A percentile compares a stretch with the other conserved stretches of the same genome.
Conservation (phyloP, 2,888 invertebrate species). For the Lepidocyrtoides sp. region DNA sequence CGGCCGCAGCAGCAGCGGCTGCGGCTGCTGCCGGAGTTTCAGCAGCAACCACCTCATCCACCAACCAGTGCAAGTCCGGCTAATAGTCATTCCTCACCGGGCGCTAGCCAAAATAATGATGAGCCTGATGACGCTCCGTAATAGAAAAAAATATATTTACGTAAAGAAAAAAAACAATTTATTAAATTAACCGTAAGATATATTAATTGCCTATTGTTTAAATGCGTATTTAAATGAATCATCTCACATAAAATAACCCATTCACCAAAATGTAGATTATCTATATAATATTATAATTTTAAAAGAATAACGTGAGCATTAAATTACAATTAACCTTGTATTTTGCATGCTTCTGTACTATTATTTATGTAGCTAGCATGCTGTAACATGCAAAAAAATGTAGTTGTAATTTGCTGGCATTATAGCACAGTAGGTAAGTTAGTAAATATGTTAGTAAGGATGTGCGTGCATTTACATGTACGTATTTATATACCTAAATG, state of each 20-base stretch:
- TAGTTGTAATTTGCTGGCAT: no score
- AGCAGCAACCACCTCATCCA: conserved; percentile 57
- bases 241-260: conserved; percentile 3
- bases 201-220: conserved; percentile 14
- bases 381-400: no score
- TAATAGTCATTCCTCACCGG: conserved; percentile 84
- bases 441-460: background rate
- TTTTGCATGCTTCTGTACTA: no score
- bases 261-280: no score
- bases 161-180: conserved; percentile 11
- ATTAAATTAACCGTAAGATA: conserved; percentile 5
- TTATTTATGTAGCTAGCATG: no score
- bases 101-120: conserved; percentile 78
- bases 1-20: conserved; percentile 12
- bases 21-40: conserved; percentile 24
- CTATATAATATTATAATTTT: no score
- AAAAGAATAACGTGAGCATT: no score
- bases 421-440: background rate
- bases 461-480: no score
- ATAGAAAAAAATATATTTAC: conserved; percentile 15
- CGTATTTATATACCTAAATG: no score
- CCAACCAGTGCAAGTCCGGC: conserved; percentile 84
- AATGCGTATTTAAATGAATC: background rate
- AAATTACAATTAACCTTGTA: no score
- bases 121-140: conserved; percentile 84